These are phyloP conservation scores for Vimba vimba DNA, from an alignment of 2,113 vertebrate genomes.

Conservation along the genomic window DNA sequence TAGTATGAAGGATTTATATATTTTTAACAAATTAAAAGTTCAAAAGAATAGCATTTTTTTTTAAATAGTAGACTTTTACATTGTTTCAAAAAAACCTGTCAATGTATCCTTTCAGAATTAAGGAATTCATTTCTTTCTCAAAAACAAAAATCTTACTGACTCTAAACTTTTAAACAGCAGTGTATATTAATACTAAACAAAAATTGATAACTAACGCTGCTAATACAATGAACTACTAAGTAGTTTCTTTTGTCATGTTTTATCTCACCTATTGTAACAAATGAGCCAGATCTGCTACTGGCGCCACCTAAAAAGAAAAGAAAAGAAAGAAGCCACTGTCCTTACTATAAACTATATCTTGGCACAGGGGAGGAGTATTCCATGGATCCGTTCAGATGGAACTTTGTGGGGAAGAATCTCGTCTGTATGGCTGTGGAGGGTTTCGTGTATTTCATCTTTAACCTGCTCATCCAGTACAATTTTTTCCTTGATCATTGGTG, in stretches of 20 bases:
- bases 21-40: no score
- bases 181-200: neutral
- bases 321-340: neutral
- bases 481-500: conserved; percentile 86
- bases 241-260: no score
- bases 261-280: neutral
- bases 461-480: conserved; percentile 86
- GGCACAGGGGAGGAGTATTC: conserved; percentile 84
- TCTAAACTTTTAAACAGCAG: neutral
- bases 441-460: conserved; percentile 84
- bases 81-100: no score
- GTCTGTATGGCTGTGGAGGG: conserved; percentile 90
- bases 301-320: neutral
- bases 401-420: conserved; percentile 91
- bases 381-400: conserved; percentile 88
- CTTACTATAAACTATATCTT: conserved; percentile 30
- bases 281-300: neutral
- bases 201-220: neutral
- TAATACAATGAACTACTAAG: neutral
- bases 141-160: neutral
- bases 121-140: neutral
- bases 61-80: no score
- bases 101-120: neutral
- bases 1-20: no score
- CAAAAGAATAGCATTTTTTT: no score